phyloP scores from a whole-genome alignment of 2,797 vertebrate genomes.

The Galagoides demidoff region DNA sequence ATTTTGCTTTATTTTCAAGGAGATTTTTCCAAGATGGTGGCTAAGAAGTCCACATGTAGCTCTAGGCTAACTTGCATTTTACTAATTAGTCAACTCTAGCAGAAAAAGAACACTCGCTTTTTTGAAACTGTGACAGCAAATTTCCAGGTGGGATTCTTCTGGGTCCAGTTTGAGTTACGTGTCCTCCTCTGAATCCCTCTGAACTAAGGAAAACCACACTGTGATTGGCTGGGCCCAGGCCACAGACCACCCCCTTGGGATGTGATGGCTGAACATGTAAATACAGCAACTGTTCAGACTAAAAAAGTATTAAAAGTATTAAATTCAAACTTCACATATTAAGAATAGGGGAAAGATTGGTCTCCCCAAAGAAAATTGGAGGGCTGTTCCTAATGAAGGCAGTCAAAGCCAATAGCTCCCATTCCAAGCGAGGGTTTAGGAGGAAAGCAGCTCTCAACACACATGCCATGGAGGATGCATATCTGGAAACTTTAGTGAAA shows the following conservation, averaged over 20 bases:
- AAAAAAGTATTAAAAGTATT: constrained; percentile 3
- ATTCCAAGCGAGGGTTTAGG: neutral
- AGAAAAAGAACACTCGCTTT: neutral
- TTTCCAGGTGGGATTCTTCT: neutral
- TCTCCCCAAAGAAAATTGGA: neutral
- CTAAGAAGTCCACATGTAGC: neutral
- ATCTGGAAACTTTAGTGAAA: neutral
- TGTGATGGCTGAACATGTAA: neutral
- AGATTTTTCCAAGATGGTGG: neutral
- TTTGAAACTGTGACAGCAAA: neutral
- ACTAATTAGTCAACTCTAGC: neutral
- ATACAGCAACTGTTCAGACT: neutral
- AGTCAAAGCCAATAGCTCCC: neutral
- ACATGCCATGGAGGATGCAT: neutral
- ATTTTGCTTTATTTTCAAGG: constrained; percentile 20
- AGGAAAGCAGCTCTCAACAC: neutral
- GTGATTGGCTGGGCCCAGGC: neutral
- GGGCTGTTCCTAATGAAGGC: neutral
- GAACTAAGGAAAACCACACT: neutral
- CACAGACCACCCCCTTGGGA: neutral
- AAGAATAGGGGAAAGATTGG: neutral
- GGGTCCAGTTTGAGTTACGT: neutral
- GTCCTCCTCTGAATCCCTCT: neutral
- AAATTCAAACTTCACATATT: neutral
- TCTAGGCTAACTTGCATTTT: neutral